A percentile compares a stretch with the other conserved stretches of the same genome.
These are phyloP conservation scores for Dolichomitus sp. DNA, from an alignment of 2,888 invertebrate species.

Conservation along the genomic window DNA sequence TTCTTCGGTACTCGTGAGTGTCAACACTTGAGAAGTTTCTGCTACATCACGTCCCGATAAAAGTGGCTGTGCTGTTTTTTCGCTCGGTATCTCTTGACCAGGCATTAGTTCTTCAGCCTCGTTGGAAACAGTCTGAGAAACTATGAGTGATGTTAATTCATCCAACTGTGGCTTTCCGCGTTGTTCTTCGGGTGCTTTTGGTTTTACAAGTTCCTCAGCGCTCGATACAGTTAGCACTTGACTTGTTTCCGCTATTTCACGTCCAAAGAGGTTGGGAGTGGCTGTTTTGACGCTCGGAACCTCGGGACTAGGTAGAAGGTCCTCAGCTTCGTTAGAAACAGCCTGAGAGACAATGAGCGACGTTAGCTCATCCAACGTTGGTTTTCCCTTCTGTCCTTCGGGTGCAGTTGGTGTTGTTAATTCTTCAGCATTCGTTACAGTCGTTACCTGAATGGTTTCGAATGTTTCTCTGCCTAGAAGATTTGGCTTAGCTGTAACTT, in stretches of 20 bases:
- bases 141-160: slow-evolving; percentile 70
- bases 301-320: slow-evolving; percentile 69
- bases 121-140: slow-evolving; percentile 72
- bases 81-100: slow-evolving; percentile 72
- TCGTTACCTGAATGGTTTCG: slow-evolving; percentile 75
- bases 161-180: slow-evolving; percentile 71
- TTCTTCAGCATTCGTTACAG: slow-evolving; percentile 75
- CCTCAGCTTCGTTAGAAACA: slow-evolving; percentile 72
- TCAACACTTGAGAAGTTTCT: slow-evolving; percentile 74
- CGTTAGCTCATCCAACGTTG: slow-evolving; percentile 67
- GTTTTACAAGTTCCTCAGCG: slow-evolving; percentile 58
- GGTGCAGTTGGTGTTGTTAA: slow-evolving; percentile 71
- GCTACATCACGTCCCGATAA: slow-evolving; percentile 80
- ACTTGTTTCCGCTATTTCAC: slow-evolving; percentile 79
- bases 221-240: slow-evolving; percentile 73
- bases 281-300: slow-evolving; percentile 75
- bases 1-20: slow-evolving; percentile 78
- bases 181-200: slow-evolving; percentile 58
- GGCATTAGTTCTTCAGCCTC: slow-evolving; percentile 71
- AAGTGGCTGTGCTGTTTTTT: slow-evolving; percentile 78
- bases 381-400: slow-evolving; percentile 67
- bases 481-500: slow-evolving; percentile 81
- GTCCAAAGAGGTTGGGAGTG: slow-evolving; percentile 77
- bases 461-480: slow-evolving; percentile 81
- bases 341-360: slow-evolving; percentile 71